These are phyloP conservation scores for Dolichomitus sp. DNA, from an alignment of 2,888 invertebrate species.

Conservation along the genomic window DNA sequence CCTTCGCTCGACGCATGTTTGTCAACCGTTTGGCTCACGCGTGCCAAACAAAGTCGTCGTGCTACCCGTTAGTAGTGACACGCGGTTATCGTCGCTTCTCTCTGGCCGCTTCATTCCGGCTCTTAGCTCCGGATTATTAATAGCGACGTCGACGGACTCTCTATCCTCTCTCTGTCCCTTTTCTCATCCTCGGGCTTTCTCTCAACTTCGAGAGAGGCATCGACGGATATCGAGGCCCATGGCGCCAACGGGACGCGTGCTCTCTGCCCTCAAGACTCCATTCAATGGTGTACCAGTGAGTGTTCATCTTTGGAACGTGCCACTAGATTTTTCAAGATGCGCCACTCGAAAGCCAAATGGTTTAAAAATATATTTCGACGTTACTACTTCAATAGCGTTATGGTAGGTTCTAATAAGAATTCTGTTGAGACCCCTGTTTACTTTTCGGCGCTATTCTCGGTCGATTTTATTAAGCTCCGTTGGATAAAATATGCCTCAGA, in stretches of 20 bases:
- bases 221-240: slow-evolving; percentile 65
- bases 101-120: slow-evolving; percentile 52
- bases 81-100: slow-evolving; percentile 69
- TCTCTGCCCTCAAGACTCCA: slow-evolving; percentile 57
- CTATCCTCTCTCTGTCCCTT: slow-evolving; percentile 64
- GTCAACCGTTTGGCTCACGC: slow-evolving; percentile 79
- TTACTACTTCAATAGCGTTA: no score
- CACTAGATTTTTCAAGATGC: slow-evolving; percentile 46
- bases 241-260: slow-evolving; percentile 63
- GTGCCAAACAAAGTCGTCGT: slow-evolving; percentile 81
- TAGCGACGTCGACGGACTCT: slow-evolving; percentile 76
- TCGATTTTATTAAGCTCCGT: not conserved
- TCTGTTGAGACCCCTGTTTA: not conserved
- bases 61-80: slow-evolving; percentile 71
- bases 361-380: slow-evolving; percentile 24
- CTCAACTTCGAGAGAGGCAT: slow-evolving; percentile 58
- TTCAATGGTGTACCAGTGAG: not conserved
- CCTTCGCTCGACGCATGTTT: slow-evolving; percentile 74
- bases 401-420: not conserved
- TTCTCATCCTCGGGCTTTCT: slow-evolving; percentile 38
- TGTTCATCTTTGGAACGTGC: slow-evolving; percentile 14
- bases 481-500: not conserved
- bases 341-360: slow-evolving; percentile 35
- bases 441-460: not conserved
- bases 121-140: slow-evolving; percentile 75